phyloP scores from a whole-genome alignment of 2,888 invertebrate genomes.

The Myopa tessellatipennis region DNA sequence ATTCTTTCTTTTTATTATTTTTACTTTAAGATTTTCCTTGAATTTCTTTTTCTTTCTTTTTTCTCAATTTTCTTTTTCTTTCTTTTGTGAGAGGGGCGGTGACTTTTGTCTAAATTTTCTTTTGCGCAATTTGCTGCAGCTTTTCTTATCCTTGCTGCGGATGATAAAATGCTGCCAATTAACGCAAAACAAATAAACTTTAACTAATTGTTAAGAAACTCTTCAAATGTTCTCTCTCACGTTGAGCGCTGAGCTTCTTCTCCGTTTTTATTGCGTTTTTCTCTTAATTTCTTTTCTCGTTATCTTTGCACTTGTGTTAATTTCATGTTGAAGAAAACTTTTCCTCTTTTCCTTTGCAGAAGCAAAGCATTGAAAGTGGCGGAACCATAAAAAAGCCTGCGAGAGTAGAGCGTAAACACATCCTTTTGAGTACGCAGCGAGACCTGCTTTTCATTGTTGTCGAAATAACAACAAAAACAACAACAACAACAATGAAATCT shows the following conservation, averaged over 20 bases:
- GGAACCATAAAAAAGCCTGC: conserved; percentile 17
- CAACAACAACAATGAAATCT: not conserved
- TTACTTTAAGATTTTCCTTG: not conserved
- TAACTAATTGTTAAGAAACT: conserved; percentile 41
- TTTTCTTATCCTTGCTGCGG: not conserved
- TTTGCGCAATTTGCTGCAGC: not conserved
- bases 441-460: not conserved
- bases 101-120: not conserved
- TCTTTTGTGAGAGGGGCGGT: too few species aligned
- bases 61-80: too few species aligned
- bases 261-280: not conserved
- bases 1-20: too few species aligned
- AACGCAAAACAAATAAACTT: conserved; percentile 41
- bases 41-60: too few species aligned
- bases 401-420: conserved; percentile 20
- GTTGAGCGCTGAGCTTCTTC: not conserved
- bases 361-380: not conserved
- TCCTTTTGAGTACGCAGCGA: not conserved
- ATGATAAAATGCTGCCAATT: conserved; percentile 34
- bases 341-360: conserved; percentile 7
- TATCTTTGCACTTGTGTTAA: conserved; percentile 5
- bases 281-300: not conserved
- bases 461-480: not conserved
- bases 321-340: conserved; percentile 30
- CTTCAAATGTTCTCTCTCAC: conserved; percentile 5